Percentiles rank a stretch among this genome's conserved stretches.
phyloP scores from a whole-genome alignment of 2,888 invertebrate species.

The Punctoribates punctum region DNA sequence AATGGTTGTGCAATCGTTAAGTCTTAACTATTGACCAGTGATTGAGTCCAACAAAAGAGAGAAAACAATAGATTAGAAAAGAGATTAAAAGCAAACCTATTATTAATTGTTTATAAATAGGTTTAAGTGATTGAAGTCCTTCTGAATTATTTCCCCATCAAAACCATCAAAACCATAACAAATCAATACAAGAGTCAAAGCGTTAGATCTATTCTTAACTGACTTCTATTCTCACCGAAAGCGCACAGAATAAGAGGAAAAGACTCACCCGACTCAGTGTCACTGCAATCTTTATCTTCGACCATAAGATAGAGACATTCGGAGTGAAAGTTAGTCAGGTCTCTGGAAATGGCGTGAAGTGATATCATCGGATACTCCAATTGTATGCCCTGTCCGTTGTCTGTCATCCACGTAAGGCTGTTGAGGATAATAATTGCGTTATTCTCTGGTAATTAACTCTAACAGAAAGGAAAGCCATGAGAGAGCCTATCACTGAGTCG shows the following conservation, averaged over 20 bases:
- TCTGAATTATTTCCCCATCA: conserved; percentile 35
- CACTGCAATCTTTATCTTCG: conserved; percentile 56
- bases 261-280: conserved; percentile 40
- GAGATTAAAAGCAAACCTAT: not conserved
- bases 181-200: not conserved
- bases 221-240: not conserved
- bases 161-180: not conserved
- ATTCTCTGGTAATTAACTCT: not conserved
- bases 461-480: not conserved
- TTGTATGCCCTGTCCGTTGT: conserved; percentile 63
- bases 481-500: no score
- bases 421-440: conserved; percentile 3
- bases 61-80: not conserved
- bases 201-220: no score
- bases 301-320: conserved; percentile 71
- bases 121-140: not conserved
- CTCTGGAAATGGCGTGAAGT: conserved; percentile 71
- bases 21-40: conserved; percentile 14
- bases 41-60: not conserved
- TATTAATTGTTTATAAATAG: not conserved
- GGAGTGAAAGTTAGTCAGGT: conserved; percentile 62
- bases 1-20: conserved; percentile 6
- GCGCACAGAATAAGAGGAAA: not conserved
- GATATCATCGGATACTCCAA: conserved; percentile 70
- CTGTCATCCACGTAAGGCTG: conserved; percentile 61